Conservation (phyloP, 2,888 invertebrate genomes). For the Alentia gelatinosa region DNA sequence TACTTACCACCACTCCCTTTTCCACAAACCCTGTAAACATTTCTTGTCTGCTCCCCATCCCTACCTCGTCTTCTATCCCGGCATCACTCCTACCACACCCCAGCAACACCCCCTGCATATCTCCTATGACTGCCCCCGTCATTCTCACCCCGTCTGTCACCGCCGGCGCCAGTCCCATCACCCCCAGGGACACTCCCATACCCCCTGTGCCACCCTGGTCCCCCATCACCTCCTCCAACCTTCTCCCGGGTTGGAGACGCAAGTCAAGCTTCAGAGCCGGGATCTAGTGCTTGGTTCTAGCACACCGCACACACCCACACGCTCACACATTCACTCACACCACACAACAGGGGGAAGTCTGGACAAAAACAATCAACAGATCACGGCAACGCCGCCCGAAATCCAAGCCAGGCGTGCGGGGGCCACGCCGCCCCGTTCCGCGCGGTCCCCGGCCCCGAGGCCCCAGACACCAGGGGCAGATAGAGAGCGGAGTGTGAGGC, state of each 20-base stretch:
- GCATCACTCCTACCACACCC: neutral
- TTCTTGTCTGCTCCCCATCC: neutral
- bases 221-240: no score
- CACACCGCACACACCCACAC: no score
- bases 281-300: no score
- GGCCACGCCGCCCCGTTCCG: neutral
- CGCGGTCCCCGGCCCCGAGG: no score
- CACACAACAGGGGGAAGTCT: neutral
- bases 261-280: no score
- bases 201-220: neutral
- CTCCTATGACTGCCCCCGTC: neutral
- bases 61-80: neutral
- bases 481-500: slow-evolving; percentile 31
- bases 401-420: slow-evolving; percentile 20
- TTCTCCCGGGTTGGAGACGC: no score
- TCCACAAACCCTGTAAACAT: no score
- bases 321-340: neutral
- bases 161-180: neutral
- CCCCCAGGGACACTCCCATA: neutral
- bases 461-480: slow-evolving; percentile 30
- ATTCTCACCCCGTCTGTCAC: neutral
- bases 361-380: slow-evolving; percentile 57
- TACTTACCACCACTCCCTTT: neutral
- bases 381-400: neutral
- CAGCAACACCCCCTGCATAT: neutral